Percentiles rank a stretch among this genome's conserved stretches.
These are phyloP conservation scores for Sylvia atricapilla DNA, from an alignment of 2,113 vertebrate species.

Conservation along the genomic window DNA sequence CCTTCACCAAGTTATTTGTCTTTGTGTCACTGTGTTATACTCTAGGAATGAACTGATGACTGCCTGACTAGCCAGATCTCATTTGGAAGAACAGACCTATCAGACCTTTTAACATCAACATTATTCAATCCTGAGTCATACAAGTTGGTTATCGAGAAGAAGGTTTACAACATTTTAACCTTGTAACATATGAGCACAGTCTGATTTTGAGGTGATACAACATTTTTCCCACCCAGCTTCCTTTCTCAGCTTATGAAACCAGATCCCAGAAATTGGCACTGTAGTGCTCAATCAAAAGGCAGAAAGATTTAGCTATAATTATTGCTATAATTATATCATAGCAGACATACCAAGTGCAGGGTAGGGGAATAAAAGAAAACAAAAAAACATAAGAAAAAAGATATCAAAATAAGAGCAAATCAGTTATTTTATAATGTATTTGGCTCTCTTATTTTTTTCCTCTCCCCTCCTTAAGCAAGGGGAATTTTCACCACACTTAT, in stretches of 20 bases:
- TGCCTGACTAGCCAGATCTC: background rate
- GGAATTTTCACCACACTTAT: background rate
- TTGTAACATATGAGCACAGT: background rate
- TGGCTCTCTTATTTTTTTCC: background rate
- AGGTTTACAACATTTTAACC: background rate
- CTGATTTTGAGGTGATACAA: background rate
- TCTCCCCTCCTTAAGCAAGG: background rate
- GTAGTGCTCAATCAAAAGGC: background rate
- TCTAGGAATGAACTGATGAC: background rate
- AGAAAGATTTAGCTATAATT: background rate
- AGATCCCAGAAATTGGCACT: background rate
- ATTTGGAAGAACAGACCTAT: constrained; percentile 1
- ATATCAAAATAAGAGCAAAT: background rate
- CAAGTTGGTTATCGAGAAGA: background rate
- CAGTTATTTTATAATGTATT: background rate
- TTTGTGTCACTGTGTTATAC: constrained; percentile 18
- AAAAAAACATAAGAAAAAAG: rapidly evolving
- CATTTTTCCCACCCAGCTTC: background rate
- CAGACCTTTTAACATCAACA: constrained; percentile 8
- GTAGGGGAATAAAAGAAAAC: background rate
- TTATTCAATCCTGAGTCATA: constrained; percentile 3
- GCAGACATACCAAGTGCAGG: background rate
- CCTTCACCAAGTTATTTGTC: constrained; percentile 39
- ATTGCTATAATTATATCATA: background rate
- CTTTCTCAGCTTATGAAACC: background rate